A percentile compares a stretch with the other conserved stretches of the same genome.
phyloP scores from a whole-genome alignment of 2,888 invertebrate genomes.

The Euzophera pinguis region DNA sequence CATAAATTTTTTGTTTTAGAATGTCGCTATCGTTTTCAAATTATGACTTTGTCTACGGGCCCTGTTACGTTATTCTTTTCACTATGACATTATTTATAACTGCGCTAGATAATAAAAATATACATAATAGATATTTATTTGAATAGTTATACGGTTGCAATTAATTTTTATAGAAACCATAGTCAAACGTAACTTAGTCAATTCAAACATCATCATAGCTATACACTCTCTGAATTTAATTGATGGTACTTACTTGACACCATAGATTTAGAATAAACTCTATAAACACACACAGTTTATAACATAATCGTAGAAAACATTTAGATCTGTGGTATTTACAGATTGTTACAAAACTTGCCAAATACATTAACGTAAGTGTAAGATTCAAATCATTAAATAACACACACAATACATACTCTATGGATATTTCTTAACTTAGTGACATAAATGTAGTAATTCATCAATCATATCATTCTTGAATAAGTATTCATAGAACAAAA shows the following conservation, averaged over 20 bases:
- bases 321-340: conserved; percentile 15
- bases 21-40: too few species aligned
- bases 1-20: too few species aligned
- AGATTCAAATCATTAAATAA: conserved; percentile 6
- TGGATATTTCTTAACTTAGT: not conserved
- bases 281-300: too few species aligned
- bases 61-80: too few species aligned
- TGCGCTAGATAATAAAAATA: not conserved
- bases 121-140: too few species aligned
- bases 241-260: too few species aligned
- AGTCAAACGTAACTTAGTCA: conserved; percentile 43
- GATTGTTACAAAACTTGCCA: conserved; percentile 27
- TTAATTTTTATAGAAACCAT: conserved; percentile 16
- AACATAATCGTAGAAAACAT: too few species aligned
- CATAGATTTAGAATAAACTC: too few species aligned
- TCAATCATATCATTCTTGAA: conserved; percentile 65
- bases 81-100: too few species aligned
- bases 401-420: not conserved
- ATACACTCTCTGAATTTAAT: conserved; percentile 19
- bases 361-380: conserved; percentile 21
- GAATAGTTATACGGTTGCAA: too few species aligned
- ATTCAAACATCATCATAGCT: conserved; percentile 38
- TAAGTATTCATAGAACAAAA: conserved; percentile 42
- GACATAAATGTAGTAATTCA: conserved; percentile 28
- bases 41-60: too few species aligned